These are phyloP conservation scores for Buceros bicornis DNA, from an alignment of 2,797 vertebrate genomes.

Conservation along the genomic window DNA sequence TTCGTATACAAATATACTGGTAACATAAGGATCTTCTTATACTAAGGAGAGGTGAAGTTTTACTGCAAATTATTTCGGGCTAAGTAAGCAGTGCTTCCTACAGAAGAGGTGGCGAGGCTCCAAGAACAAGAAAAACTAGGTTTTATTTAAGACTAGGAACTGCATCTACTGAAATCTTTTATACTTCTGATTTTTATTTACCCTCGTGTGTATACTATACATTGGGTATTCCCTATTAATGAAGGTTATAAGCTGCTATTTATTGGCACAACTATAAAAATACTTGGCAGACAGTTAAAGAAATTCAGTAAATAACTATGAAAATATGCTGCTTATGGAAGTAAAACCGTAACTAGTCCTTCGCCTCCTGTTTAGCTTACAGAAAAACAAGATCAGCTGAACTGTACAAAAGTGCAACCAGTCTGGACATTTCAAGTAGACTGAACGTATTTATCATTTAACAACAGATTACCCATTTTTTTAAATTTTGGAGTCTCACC, in stretches of 20 bases:
- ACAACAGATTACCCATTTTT: not conserved
- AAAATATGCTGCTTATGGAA: not conserved
- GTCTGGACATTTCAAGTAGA: not conserved
- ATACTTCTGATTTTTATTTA: not conserved
- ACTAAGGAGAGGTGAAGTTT: not conserved
- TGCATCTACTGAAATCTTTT: not conserved
- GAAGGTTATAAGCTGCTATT: not conserved
- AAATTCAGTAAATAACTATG: not conserved
- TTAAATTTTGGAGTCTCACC: constrained; percentile 70
- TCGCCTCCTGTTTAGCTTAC: not conserved
- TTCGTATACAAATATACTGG: not conserved
- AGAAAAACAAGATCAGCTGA: not conserved
- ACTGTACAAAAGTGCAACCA: not conserved
- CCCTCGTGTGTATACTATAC: not conserved
- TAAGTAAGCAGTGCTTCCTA: not conserved
- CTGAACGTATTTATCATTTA: not conserved
- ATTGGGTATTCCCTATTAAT: not conserved
- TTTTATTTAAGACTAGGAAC: not conserved
- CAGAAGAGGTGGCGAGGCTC: not conserved
- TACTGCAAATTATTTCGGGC: not conserved
- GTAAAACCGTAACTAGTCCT: not conserved
- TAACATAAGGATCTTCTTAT: not conserved
- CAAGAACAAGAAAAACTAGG: not conserved
- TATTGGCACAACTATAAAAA: not conserved
- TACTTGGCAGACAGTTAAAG: not conserved